Percentiles rank a stretch among this genome's conserved stretches.
Evolutionary conservation across 2,113 vertebrate species (phyloP).

Genomic region (Numida meleagris): DNA sequence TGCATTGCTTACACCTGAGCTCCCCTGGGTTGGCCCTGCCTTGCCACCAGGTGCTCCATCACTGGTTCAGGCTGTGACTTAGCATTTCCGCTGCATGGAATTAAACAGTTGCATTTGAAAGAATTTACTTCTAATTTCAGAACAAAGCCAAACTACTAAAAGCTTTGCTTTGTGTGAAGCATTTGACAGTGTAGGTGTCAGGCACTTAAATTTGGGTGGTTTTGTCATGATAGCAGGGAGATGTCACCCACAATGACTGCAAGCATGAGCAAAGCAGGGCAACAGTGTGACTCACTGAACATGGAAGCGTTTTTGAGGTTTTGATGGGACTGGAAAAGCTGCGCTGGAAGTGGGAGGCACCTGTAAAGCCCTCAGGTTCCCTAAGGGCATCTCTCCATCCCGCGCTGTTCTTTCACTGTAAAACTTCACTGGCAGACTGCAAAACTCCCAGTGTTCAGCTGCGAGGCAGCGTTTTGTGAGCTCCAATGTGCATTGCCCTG

Average conservation of each 20-base stretch:
- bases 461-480: background rate
- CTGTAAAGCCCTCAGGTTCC: background rate
- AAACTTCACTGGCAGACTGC: background rate
- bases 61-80: too few species aligned
- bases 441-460: background rate
- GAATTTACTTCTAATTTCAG: background rate
- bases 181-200: background rate
- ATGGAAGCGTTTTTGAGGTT: background rate
- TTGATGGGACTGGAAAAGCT: background rate
- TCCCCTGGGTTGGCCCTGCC: too few species aligned
- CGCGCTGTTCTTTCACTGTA: background rate
- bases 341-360: background rate
- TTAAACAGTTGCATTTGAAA: background rate
- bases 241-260: background rate
- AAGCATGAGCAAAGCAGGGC: background rate
- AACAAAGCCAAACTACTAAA: background rate
- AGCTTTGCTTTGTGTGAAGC: background rate
- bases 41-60: too few species aligned
- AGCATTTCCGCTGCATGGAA: background rate
- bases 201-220: background rate
- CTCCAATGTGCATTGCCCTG: background rate
- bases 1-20: too few species aligned
- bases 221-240: background rate
- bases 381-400: background rate
- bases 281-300: accelerated